phyloP scores from a whole-genome alignment of 37 sponge, comb jelly and placozoan species.

The Aphrocallistes beatrix region DNA sequence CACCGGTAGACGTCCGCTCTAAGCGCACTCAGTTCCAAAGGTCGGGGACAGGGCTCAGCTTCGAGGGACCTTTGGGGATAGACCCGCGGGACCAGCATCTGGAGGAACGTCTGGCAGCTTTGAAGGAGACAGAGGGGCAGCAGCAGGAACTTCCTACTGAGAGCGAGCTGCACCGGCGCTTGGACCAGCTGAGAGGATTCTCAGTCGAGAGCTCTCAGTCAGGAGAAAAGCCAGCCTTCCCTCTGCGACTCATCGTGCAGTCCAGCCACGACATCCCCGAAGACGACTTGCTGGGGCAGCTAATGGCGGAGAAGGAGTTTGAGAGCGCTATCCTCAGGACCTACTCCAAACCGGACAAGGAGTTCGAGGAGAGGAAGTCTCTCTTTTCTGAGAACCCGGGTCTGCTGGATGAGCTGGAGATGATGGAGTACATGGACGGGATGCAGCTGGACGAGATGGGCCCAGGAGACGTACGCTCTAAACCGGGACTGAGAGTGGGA shows the following conservation, averaged over 20 bases:
- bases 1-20: neutral
- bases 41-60: neutral
- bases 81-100: neutral
- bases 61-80: neutral
- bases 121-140: neutral
- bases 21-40: neutral
- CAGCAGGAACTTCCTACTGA: neutral
- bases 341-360: neutral
- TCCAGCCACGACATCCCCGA: conserved; percentile 1
- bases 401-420: neutral
- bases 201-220: neutral
- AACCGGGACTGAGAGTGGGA: neutral
- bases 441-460: neutral
- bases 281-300: conserved; percentile 2
- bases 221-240: neutral
- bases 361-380: neutral
- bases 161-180: neutral
- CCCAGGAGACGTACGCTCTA: neutral
- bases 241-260: neutral
- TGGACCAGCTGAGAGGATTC: conserved; percentile 1
- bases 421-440: neutral
- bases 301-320: conserved; percentile 9
- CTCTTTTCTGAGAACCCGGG: neutral
- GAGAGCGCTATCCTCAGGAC: neutral
- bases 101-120: neutral